Evolutionary conservation across 2,888 invertebrate species (phyloP), one percentile per base, ranked within the genome.

Genomic region (Galeopsomyia nigrocyanea): DNA sequence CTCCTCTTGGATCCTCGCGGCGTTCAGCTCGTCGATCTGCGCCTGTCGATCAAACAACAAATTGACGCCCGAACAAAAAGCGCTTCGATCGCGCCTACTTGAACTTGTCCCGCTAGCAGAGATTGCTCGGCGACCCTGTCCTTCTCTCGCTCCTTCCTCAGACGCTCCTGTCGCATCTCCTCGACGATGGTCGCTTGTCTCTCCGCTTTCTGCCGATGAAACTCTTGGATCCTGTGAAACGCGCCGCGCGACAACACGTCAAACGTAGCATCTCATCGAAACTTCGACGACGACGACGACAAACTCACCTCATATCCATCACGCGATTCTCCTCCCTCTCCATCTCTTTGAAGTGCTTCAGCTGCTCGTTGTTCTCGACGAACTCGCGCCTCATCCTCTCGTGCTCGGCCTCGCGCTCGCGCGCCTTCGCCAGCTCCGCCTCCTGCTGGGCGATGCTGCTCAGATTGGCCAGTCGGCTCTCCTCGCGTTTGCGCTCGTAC

Each of bases 401-500:
- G 39, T 78, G 77, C 56, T 83, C 81, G 2, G 74, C 73, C 63
- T 82, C 81, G 64, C 81, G 80, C 19, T 79, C 80, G 47, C 77
- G 81, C 64, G 90, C 79, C 77, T 90, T 91, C 67, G 89, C 89
- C 3, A 90, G 89, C 77, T 92, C 91, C 58, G 91, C 90, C 66
- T 91, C 89, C 82, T 91, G 90, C 88, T 91, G 89, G 0, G 90
- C 91, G 68, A 91, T 89, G 80, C 90, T 88, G 10, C 89, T 90
- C 74, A 90, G 89, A 83, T 91, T 92, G 76, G 90, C 88, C 56
- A 90, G 87, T 62, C 90, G 89, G 73, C 91, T 90, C 83, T 93
- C 93, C 79, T 92, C 92, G 78, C 92, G 91, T n/a, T 90, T 90
- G 22, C 89, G 88, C 78, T 93, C 91, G 0, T 91, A 90, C 82